A percentile compares a stretch with the other conserved stretches of the same genome.
Conservation (phyloP, 2,113 vertebrate genomes). For the Maylandia zebra region DNA sequence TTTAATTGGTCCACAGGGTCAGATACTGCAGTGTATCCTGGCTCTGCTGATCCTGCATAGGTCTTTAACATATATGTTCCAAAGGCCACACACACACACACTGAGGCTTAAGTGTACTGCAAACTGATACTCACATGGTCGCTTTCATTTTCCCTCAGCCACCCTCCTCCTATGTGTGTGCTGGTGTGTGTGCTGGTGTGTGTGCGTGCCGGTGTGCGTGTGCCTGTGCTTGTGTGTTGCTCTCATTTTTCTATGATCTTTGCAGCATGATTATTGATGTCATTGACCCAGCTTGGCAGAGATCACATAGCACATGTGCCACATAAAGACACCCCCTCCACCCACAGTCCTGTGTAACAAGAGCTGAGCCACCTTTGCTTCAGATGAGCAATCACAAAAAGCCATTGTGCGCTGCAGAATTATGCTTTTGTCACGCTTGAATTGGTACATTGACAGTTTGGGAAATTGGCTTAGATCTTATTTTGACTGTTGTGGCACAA, state of each 20-base stretch:
- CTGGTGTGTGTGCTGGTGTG: background rate
- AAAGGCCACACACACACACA: background rate
- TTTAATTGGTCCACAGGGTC: background rate
- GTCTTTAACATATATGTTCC: background rate
- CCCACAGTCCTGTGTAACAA: background rate
- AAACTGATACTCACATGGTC: background rate
- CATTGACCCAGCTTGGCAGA: background rate
- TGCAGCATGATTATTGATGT: constrained; percentile 5
- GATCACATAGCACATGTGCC: constrained; percentile 8
- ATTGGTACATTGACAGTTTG: background rate
- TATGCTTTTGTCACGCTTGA: background rate
- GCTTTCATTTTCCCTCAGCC: background rate
- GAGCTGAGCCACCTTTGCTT: constrained; percentile 14
- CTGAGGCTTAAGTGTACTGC: background rate
- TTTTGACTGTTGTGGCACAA: background rate
- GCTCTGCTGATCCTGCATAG: background rate
- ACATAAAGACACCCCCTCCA: background rate
- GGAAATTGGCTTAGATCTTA: background rate
- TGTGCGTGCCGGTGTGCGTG: background rate
- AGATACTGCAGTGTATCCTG: background rate
- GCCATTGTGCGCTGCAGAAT: background rate
- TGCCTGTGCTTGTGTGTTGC: background rate
- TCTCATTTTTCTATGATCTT: background rate
- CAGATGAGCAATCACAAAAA: background rate
- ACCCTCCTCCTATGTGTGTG: background rate